phyloP scores from a whole-genome alignment of 2,113 vertebrate species.

The Cyphomyrus discorhynchus region DNA sequence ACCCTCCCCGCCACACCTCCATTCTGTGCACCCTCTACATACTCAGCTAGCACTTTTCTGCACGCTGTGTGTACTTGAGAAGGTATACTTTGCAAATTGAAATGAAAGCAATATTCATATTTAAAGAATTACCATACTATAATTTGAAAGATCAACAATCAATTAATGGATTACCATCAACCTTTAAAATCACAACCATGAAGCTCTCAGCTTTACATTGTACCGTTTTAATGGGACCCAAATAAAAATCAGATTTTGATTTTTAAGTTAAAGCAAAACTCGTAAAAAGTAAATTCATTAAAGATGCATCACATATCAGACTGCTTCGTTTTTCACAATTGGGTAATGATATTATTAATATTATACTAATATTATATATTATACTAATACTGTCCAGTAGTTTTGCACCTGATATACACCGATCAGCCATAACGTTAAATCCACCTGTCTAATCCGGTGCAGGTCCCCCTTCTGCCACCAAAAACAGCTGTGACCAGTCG shows the following conservation, averaged over 20 bases:
- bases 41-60: too few species aligned
- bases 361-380: background rate
- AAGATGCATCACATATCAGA: background rate
- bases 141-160: background rate
- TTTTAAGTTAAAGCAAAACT: too few species aligned
- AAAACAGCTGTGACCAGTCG: background rate
- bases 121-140: background rate
- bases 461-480: background rate
- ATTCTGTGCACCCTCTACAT: too few species aligned
- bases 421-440: background rate
- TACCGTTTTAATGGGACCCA: background rate
- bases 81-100: background rate
- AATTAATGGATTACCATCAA: background rate
- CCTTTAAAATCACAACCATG: background rate
- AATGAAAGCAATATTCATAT: background rate
- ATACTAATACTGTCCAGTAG: background rate
- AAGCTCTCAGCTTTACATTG: too few species aligned
- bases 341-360: background rate
- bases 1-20: too few species aligned
- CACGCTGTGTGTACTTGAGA: too few species aligned
- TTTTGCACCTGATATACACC: background rate
- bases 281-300: too few species aligned
- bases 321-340: background rate
- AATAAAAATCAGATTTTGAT: background rate
- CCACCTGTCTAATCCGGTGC: background rate